These are phyloP conservation scores for Microhierax caerulescens DNA, from an alignment of 2,797 vertebrate species.

Conservation along the genomic window DNA sequence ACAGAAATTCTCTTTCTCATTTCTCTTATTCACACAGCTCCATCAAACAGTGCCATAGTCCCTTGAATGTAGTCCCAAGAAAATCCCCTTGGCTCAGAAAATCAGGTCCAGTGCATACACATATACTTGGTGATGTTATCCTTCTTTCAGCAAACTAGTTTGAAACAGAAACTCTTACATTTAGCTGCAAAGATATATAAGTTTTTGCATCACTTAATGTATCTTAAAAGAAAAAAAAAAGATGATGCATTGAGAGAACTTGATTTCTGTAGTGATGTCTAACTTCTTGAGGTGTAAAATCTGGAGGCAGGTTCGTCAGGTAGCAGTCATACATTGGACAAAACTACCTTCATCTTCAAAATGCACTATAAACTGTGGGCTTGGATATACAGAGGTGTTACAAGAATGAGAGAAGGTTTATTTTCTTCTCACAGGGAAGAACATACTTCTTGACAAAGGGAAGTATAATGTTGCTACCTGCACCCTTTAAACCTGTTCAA, in stretches of 20 bases:
- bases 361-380: neutral
- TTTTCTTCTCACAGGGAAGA: neutral
- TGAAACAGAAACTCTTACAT: neutral
- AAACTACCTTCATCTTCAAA: neutral
- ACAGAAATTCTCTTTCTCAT: neutral
- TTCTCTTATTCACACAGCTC: neutral
- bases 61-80: neutral
- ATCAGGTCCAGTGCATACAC: neutral
- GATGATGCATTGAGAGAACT: neutral
- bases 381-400: neutral
- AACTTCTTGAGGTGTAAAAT: neutral
- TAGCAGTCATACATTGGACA: neutral
- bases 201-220: neutral
- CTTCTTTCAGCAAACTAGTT: neutral
- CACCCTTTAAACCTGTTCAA: neutral
- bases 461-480: neutral
- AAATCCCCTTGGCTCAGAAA: neutral
- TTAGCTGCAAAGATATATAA: neutral
- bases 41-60: neutral
- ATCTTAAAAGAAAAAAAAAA: neutral
- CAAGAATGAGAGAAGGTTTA: neutral
- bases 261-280: neutral
- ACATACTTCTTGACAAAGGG: neutral
- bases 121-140: neutral
- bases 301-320: neutral